Conservation (phyloP, 2,888 invertebrate species). For the Unio delphinus region DNA sequence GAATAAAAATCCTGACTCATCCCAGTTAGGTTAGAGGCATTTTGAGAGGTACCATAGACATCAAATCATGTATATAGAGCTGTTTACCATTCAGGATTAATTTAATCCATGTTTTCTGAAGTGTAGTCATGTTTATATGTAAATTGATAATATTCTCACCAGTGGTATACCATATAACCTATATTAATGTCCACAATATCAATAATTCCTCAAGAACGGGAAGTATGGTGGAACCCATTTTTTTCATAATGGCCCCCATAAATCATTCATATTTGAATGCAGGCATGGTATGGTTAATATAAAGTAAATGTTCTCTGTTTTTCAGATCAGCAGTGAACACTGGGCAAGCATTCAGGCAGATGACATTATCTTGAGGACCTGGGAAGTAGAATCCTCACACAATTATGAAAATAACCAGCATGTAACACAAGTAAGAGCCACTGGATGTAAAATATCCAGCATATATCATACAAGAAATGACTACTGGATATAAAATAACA, state of each 20-base stretch:
- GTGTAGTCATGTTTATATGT: no score
- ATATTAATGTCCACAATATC: not conserved
- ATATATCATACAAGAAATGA: not conserved
- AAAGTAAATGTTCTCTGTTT: conserved; percentile 1
- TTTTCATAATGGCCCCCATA: not conserved
- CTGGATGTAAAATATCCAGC: conserved; percentile 15
- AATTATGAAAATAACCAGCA: conserved; percentile 68
- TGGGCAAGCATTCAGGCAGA: conserved; percentile 54
- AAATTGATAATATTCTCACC: no score
- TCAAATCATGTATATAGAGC: no score
- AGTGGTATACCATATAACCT: no score
- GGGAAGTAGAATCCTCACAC: conserved; percentile 69
- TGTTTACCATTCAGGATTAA: no score
- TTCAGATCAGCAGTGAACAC: conserved; percentile 57
- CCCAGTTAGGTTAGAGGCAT: no score
- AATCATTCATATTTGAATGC: not conserved
- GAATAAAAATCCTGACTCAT: no score
- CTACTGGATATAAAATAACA: conserved; percentile 60
- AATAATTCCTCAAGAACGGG: not conserved
- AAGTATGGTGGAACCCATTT: not conserved
- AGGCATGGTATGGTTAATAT: not conserved
- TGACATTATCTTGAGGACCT: conserved; percentile 64
- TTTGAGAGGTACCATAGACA: no score
- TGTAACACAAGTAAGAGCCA: conserved; percentile 47
- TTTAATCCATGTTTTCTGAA: no score